Evolutionary conservation across 2,113 vertebrate species (phyloP), one percentile per base, ranked within the genome.

Genomic region (Chitala chitala): DNA sequence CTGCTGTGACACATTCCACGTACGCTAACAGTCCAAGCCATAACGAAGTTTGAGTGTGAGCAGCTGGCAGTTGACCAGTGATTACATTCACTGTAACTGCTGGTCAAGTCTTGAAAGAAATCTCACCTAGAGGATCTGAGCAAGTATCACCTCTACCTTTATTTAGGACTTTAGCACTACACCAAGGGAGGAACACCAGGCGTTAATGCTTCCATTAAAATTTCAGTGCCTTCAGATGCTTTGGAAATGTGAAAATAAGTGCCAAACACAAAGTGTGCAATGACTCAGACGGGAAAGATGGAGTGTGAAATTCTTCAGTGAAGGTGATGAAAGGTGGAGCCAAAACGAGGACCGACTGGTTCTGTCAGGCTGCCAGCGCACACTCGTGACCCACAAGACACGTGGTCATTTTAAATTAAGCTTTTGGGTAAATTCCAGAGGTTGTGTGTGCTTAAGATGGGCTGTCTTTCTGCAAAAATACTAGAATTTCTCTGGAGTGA

Each of bases 251-350:
- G 56, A 3, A 2, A 31, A 31, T 59, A 31, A 31, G 33, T 31
- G 29, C 13, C 1, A 31, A 31, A 17, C 56, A 46, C 12, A 33
- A 50, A 24, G 55, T 2, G 15, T 17, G 42, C 20, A 4, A 15
- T 36, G 17, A 51, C 66, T 75, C 33, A 26, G 48, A 13, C 10
- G 12, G 13, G 53, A 33, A 20, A 44, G 40, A 40, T 54, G 33
- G 74, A 36, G 63, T 50, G 74, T 70, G 74, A 59, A 71, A 68
- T 59, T 15, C 68, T 61, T 70, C 50, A 69, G 69, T 69, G 7
- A 58, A 46, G 63, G 10, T 12, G 46, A 8, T 44, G 55, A 70
- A 22, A 53, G 55, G 29, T n/a, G 20, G 55, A 50, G 29, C 29
- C 8, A 17, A 24, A 22, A 17, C 26, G 1, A 22, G 29, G 6